A percentile compares a stretch with the other conserved stretches of the same genome.
Evolutionary conservation across 2,888 invertebrate genomes (phyloP).

Genomic region (Dryococelus australis): DNA sequence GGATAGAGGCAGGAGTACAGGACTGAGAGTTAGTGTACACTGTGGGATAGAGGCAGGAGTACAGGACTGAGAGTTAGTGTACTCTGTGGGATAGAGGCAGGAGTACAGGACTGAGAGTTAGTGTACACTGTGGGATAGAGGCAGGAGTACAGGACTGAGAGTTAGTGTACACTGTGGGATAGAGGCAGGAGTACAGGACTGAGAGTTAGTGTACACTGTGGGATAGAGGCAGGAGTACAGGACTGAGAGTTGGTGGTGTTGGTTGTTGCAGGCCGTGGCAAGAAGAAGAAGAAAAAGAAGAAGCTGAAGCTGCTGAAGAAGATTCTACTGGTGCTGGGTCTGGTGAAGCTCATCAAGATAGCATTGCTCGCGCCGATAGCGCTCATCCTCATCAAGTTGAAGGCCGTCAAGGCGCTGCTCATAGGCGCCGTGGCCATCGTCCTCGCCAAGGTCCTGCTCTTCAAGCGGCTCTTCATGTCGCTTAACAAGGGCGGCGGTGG

Average conservation of each 20-base stretch:
- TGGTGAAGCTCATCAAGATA: constrained; percentile 68
- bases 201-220: not conserved
- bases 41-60: not conserved
- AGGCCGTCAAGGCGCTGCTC: constrained; percentile 51
- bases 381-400: constrained; percentile 67
- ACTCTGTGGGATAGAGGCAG: not conserved
- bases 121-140: not conserved
- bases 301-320: constrained; percentile 69
- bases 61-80: not conserved
- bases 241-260: constrained; percentile 38
- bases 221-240: not conserved
- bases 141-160: not conserved
- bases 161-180: not conserved
- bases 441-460: constrained; percentile 49
- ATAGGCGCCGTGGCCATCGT: constrained; percentile 50
- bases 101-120: not conserved
- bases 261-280: constrained; percentile 51
- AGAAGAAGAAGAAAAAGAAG: constrained; percentile 69
- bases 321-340: constrained; percentile 68
- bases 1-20: not conserved
- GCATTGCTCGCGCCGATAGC: constrained; percentile 70
- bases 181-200: not conserved
- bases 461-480: constrained; percentile 48
- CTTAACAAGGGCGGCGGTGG: constrained; percentile 46
- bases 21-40: not conserved